Percentiles rank a stretch among this genome's conserved stretches.
These are phyloP conservation scores for Tuberolachnus salignus DNA, from an alignment of 2,888 invertebrate genomes.

Conservation along the genomic window DNA sequence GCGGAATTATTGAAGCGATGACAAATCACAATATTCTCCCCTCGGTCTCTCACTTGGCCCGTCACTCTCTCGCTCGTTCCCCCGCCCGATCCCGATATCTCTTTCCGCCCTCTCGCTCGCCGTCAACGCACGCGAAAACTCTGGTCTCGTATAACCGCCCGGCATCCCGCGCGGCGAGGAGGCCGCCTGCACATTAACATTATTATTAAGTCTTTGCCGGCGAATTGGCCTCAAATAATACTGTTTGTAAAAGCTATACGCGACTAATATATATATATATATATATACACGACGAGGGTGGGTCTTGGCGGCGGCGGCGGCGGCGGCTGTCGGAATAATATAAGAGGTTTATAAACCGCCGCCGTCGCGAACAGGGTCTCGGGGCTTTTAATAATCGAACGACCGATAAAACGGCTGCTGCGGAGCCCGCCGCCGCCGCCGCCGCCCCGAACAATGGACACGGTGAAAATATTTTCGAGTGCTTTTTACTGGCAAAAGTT, in stretches of 20 bases:
- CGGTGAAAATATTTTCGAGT: slow-evolving; percentile 51
- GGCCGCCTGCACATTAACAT: slow-evolving; percentile 24
- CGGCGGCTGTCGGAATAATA: neutral
- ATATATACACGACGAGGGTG: neutral
- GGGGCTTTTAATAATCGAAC: slow-evolving; percentile 45
- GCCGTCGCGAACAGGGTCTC: neutral
- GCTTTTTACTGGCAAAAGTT: slow-evolving; percentile 46
- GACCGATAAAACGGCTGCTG: slow-evolving; percentile 25
- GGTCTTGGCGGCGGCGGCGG: neutral
- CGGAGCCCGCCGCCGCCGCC: too few species aligned
- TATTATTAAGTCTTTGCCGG: slow-evolving; percentile 47
- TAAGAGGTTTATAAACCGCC: slow-evolving; percentile 9
- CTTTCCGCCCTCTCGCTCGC: neutral
- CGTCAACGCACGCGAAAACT: slow-evolving; percentile 6
- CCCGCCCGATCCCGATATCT: neutral
- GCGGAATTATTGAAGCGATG: slow-evolving; percentile 55
- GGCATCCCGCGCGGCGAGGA: neutral
- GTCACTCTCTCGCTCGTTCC: neutral
- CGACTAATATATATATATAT: slow-evolving; percentile 7
- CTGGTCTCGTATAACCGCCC: slow-evolving; percentile 3
- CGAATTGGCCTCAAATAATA: slow-evolving; percentile 49
- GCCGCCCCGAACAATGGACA: slow-evolving; percentile 32
- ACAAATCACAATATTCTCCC: slow-evolving; percentile 47
- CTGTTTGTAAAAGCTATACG: slow-evolving; percentile 34
- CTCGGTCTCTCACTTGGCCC: neutral